A percentile compares a stretch with the other conserved stretches of the same genome.
These are phyloP conservation scores for Scleropages formosus DNA, from an alignment of 2,797 vertebrate species.

Conservation along the genomic window DNA sequence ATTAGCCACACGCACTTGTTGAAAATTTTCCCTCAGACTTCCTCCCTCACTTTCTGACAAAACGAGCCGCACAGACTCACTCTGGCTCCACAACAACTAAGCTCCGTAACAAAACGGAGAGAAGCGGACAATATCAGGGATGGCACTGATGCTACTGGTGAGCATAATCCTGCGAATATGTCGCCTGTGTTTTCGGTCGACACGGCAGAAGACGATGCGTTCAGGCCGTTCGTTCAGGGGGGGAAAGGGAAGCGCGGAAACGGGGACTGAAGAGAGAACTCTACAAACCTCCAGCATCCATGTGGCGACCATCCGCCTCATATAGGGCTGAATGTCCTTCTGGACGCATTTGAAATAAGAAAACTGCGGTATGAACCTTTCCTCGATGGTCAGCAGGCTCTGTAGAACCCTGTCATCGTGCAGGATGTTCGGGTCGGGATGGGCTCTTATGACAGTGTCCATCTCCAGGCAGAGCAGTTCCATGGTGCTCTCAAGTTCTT, in stretches of 20 bases:
- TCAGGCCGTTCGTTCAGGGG: background rate
- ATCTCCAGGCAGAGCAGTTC: constrained; percentile 77
- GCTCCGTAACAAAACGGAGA: background rate
- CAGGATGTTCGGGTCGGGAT: constrained; percentile 82
- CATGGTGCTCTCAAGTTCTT: constrained; percentile 52
- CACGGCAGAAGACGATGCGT: background rate
- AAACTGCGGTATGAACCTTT: constrained; percentile 84
- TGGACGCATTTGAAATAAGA: constrained; percentile 91
- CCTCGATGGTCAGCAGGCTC: constrained; percentile 85
- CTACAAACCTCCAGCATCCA: constrained; percentile 96
- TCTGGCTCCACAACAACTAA: background rate
- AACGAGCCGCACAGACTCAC: too few relatives aligned
- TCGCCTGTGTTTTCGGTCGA: background rate
- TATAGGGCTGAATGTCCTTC: constrained; percentile 89
- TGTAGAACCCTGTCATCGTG: constrained; percentile 85
- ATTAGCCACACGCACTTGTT: background rate
- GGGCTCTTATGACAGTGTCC: constrained; percentile 76
- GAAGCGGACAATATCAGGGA: background rate
- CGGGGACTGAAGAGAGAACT: constrained; percentile 21
- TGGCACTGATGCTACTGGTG: too few relatives aligned
- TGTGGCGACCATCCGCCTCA: constrained; percentile 89
- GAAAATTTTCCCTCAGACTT: background rate
- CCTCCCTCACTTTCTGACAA: background rate
- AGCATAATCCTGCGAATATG: background rate
- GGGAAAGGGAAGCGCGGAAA: constrained; percentile 1